phyloP scores from a whole-genome alignment of 2,797 vertebrate genomes.

The Scarus forsteni region DNA sequence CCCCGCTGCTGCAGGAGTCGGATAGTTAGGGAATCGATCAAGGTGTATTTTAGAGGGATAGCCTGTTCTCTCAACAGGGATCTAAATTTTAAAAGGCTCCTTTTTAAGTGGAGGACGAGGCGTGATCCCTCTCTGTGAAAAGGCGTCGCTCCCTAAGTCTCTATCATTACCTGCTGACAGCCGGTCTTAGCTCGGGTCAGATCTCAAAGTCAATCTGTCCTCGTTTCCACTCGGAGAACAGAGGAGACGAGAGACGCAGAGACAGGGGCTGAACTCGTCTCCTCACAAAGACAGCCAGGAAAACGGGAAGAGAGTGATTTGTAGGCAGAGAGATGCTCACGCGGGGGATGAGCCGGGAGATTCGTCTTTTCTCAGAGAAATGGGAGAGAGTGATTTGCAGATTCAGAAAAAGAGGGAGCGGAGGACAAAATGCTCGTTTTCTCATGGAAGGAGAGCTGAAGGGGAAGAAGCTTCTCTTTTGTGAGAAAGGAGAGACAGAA shows the following conservation, averaged over 20 bases:
- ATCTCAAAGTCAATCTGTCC: conserved; percentile 73
- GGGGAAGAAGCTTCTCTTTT: not conserved
- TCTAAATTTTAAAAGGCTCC: conserved; percentile 74
- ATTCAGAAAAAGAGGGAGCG: conserved; percentile 5
- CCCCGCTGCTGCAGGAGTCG: conserved; percentile 39
- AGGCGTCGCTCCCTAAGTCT: conserved; percentile 69
- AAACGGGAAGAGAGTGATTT: conserved; percentile 22
- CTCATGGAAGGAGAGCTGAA: conserved; percentile 5
- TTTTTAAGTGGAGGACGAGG: conserved; percentile 67
- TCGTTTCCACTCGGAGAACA: conserved; percentile 54
- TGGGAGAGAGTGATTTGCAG: conserved; percentile 14
- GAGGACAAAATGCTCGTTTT: conserved; percentile 28
- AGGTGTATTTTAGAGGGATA: conserved; percentile 64
- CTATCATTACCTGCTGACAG: conserved; percentile 75
- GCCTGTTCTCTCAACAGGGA: conserved; percentile 66
- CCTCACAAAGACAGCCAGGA: conserved; percentile 21
- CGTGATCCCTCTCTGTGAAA: conserved; percentile 70
- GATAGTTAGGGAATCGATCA: conserved; percentile 63
- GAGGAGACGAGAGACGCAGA: conserved; percentile 20
- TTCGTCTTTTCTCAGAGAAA: conserved; percentile 18
- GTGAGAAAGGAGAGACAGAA: not conserved
- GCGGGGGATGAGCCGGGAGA: conserved; percentile 11
- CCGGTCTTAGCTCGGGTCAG: conserved; percentile 65
- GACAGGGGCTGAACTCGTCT: conserved; percentile 26
- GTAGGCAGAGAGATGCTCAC: conserved; percentile 27